Evolutionary conservation across 2,888 invertebrate species (phyloP), one percentile per base, ranked within the genome.

Genomic region (Zaprionus obscuricornis): DNA sequence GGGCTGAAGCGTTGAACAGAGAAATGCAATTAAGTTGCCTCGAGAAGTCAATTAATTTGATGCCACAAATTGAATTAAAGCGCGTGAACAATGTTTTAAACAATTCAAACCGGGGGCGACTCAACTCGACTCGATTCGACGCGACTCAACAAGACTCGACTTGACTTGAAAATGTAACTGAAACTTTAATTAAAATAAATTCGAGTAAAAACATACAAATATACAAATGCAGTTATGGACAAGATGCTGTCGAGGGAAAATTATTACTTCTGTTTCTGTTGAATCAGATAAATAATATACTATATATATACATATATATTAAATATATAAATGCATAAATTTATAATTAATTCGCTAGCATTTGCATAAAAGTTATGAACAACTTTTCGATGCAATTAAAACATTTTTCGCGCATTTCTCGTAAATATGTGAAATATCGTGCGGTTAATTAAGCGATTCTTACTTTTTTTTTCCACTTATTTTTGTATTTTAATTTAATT

Each of bases 11-110:
- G n/a, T n/a, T n/a, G n/a, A n/a, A 54, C 82, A 72, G 62, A 72
- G 45, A 84, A 79, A 82, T 81, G 79, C 82, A 81, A 85, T 81
- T 81, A 85, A 71, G 71, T 72, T 62, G 71, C 79, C 74, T 51
- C n/a, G n/a, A n/a, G n/a, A 62, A 82, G 74, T 85, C 74, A 81
- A 78, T 70, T 74, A 70, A 54, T 39, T 36, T 33, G 54, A 59
- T 51, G 31, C 65, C 56, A 74, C 74, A 75, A 85, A 85, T 82
- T 83, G 79, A 82, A 85, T 82, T 83, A 82, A 82, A 76, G 54
- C 72, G 76, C 85, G 79, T 68, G 54, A 71, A 68, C 66, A 62
- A 51, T 45, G 60, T 49, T 66, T 54, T 66, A 47, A 56, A 46
- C 45, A 46, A 18, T 13, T 22, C 40, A 34, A 39, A 29, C 31